Base-by-base conservation (phyloP, 1,140 invertebrate genomes). In the Leptinotarsa undecemlineata region DNA sequence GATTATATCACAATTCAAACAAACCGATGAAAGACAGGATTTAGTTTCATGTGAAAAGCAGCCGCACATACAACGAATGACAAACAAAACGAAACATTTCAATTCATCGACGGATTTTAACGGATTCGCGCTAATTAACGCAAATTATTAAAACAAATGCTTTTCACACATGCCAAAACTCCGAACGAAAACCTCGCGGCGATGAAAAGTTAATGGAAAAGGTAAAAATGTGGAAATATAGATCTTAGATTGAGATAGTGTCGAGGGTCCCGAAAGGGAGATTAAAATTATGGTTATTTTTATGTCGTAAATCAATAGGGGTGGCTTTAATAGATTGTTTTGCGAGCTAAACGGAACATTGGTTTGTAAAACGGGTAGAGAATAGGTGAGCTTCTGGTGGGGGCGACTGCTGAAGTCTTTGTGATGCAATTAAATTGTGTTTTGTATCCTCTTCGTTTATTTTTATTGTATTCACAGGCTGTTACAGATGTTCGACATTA, bases 281-380 rank as follows among this genome's bases (percentile, higher is more conserved):
- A 47, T 68, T 68, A 17, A 68, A 68, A 68, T 68, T 26, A 68
- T 68, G 67, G 67, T 33, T 48, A 68, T 68, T 68, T 48, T 42
- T 20, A 17, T 14, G 26, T 17, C 26, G 20, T 68, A 68, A 68
- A 68, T 68, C 67, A 68, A 68, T 68, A 20, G 67, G 67, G 67
- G 67, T 47, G 67, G 67, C 42, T 68, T 68, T 68, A 68, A 48
- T 68, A 68, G 67, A 68, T 68, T 68, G 67, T 68, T 68, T 68
- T 48, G 67, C 67, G 19, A 68, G 42, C 67, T 64, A 64, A 68
- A 68, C 42, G 67, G 42, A 48, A 68, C 67, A 68, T 68, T 20
- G 67, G 47, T 47, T 68, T 19, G 4, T 20, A 20, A 21, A 64
- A 64, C 20, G 26, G 63, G 63, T 14, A 20, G 51, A 57, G n/a